These are phyloP conservation scores for Salvelinus fontinalis DNA, from an alignment of 2,113 vertebrate genomes.

Conservation along the genomic window DNA sequence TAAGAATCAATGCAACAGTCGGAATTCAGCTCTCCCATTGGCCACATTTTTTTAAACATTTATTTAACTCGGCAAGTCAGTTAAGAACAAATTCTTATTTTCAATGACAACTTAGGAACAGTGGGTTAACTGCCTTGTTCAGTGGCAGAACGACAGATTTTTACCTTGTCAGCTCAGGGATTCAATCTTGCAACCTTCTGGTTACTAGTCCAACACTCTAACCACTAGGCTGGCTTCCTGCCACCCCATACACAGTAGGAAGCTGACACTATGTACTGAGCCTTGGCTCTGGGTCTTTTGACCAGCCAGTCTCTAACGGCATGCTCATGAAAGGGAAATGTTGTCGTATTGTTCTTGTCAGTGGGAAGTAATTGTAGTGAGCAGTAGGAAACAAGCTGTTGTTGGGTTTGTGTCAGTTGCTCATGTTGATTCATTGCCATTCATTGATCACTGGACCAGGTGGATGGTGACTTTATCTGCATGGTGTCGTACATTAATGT, in stretches of 20 bases:
- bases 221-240: too few species aligned
- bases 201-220: too few species aligned
- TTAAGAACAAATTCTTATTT: too few species aligned
- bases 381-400: neutral
- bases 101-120: too few species aligned
- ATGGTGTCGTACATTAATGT: neutral
- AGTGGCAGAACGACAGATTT: too few species aligned
- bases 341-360: slow-evolving; percentile 9
- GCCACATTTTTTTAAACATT: too few species aligned
- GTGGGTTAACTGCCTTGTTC: too few species aligned
- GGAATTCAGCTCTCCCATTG: neutral
- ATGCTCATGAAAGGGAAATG: slow-evolving; percentile 7
- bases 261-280: neutral
- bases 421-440: slow-evolving; percentile 11
- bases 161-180: too few species aligned
- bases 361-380: slow-evolving; percentile 2
- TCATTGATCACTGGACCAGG: slow-evolving; percentile 1
- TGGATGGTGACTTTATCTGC: neutral
- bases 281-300: neutral
- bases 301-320: neutral
- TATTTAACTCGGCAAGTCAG: too few species aligned
- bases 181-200: too few species aligned
- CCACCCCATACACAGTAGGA: too few species aligned
- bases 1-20: neutral
- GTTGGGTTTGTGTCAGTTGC: neutral